A percentile compares a stretch with the other conserved stretches of the same genome.
Conservation (phyloP, 2,888 invertebrate genomes). For the Cybosia mesomella region DNA sequence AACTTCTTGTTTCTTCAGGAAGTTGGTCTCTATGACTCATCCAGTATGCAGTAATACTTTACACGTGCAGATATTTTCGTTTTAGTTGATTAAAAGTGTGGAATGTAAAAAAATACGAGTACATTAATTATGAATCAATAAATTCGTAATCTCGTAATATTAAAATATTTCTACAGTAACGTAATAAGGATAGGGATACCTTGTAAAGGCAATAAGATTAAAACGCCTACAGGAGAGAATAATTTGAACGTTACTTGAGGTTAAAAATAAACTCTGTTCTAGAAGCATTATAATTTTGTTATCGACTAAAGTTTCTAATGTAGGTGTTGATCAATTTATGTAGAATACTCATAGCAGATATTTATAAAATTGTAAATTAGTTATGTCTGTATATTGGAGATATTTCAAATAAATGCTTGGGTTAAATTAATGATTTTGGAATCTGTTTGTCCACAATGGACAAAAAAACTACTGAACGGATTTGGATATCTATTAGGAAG, state of each 20-base stretch:
- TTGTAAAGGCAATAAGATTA: not conserved
- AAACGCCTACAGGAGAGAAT: not conserved
- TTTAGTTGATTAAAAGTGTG: not conserved
- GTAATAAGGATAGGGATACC: not conserved
- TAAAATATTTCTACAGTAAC: not conserved
- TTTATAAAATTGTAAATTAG: too few species aligned
- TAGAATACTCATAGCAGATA: not conserved
- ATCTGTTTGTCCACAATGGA: too few species aligned
- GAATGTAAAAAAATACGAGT: not conserved
- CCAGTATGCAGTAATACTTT: not conserved
- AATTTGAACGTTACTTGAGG: not conserved
- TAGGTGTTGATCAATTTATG: not conserved
- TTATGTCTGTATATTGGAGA: too few species aligned
- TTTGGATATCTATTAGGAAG: too few species aligned
- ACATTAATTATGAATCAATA: constrained; percentile 4
- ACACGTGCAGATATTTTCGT: not conserved
- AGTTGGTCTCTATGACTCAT: not conserved
- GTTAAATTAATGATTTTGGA: too few species aligned
- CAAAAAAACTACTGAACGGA: too few species aligned
- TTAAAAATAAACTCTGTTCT: not conserved
- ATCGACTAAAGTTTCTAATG: not conserved
- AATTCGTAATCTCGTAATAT: not conserved
- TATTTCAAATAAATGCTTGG: too few species aligned
- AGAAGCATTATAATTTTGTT: not conserved
- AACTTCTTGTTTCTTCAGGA: not conserved